Conservation (phyloP, 2,797 vertebrate species). For the Thaleichthys pacificus region DNA sequence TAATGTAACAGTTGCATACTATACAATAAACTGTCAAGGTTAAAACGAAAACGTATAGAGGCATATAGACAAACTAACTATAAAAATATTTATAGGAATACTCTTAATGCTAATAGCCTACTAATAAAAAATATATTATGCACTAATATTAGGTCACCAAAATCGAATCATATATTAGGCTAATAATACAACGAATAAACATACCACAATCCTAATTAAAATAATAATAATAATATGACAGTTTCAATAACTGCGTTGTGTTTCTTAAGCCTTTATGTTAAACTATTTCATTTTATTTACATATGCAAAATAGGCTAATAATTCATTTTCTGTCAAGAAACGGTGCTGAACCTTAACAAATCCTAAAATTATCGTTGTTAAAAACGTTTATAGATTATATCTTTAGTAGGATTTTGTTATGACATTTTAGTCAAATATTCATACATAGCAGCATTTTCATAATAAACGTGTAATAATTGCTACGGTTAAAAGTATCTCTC, state of each 20-base stretch:
- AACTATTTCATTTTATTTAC: neutral
- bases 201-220: conserved; percentile 9
- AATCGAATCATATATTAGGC: neutral
- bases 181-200: conserved; percentile 5
- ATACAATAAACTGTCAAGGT: too few species aligned
- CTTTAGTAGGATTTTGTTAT: neutral
- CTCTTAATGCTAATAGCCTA: neutral
- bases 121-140: neutral
- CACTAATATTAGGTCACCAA: too few species aligned
- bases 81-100: conserved; percentile 11
- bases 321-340: neutral
- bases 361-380: neutral
- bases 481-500: conserved; percentile 54
- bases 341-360: neutral
- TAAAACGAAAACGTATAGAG: neutral
- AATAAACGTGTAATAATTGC: conserved; percentile 64
- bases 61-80: neutral
- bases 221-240: neutral
- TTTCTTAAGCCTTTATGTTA: too few species aligned
- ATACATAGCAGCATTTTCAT: conserved; percentile 50
- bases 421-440: conserved; percentile 25
- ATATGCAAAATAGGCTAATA: neutral
- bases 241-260: neutral
- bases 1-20: neutral
- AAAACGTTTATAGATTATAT: neutral